These are phyloP conservation scores for Corella eumyota DNA, from an alignment of 23 tunicate genomes.

Conservation along the genomic window DNA sequence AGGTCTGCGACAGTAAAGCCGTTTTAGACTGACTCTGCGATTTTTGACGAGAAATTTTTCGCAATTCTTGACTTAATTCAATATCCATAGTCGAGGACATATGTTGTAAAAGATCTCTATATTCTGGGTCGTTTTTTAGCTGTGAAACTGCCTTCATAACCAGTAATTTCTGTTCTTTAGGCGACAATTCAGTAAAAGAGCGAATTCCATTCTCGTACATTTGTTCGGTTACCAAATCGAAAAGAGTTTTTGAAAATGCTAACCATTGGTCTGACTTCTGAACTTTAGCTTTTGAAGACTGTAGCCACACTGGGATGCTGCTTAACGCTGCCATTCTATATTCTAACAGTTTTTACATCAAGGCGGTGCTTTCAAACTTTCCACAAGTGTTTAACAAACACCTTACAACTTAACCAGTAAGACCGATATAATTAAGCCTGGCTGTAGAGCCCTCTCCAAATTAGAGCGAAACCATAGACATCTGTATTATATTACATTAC, in stretches of 20 bases:
- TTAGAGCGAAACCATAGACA: too few species aligned
- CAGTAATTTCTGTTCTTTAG: slow-evolving; percentile 31
- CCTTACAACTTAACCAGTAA: too few species aligned
- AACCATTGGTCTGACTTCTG: slow-evolving; percentile 56
- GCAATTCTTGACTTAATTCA: slow-evolving; percentile 18
- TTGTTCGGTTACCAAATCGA: slow-evolving; percentile 32
- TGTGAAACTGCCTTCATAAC: slow-evolving; percentile 27
- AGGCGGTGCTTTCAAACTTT: too few species aligned
- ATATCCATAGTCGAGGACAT: slow-evolving; percentile 38
- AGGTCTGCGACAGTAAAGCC: slow-evolving; percentile 20
- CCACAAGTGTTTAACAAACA: too few species aligned
- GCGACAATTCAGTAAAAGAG: slow-evolving; percentile 28
- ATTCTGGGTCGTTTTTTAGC: slow-evolving; percentile 28
- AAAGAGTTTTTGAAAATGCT: slow-evolving; percentile 40
- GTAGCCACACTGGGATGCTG: slow-evolving; percentile 59
- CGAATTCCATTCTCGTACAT: slow-evolving; percentile 65
- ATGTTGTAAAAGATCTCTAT: slow-evolving; percentile 17
- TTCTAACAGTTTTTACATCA: background rate
- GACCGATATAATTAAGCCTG: too few species aligned
- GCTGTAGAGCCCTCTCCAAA: too few species aligned
- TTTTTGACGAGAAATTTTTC: background rate
- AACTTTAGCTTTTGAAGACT: slow-evolving; percentile 23
- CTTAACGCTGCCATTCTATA: slow-evolving; percentile 15
- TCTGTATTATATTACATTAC: too few species aligned
- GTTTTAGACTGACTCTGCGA: slow-evolving; percentile 3